Conservation (phyloP, 1,140 invertebrate genomes). For the Pinna nobilis region DNA sequence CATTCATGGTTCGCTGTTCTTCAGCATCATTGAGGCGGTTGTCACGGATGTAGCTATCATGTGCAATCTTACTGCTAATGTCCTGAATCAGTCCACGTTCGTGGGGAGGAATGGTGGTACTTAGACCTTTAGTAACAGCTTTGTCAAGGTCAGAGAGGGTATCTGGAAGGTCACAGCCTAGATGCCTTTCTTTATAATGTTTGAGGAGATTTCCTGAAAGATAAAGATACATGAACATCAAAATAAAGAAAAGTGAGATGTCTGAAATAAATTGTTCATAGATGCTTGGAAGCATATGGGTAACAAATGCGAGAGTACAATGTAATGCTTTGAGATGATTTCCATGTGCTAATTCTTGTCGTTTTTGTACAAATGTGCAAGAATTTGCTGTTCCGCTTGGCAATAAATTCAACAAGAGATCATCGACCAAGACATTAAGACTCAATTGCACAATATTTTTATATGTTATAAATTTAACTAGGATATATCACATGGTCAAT, state of each 20-base stretch:
- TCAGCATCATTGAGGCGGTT: constrained; percentile 31
- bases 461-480: no score
- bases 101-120: constrained; percentile 28
- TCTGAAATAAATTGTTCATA: neutral
- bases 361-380: no score
- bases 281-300: neutral
- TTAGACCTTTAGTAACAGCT: constrained; percentile 48
- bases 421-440: no score
- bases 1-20: neutral
- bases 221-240: constrained; percentile 12
- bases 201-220: constrained; percentile 64
- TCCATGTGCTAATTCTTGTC: no score
- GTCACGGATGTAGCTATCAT: constrained; percentile 15
- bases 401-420: no score
- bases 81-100: constrained; percentile 6
- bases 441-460: no score
- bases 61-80: neutral
- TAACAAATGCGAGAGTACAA: no score
- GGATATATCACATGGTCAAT: no score
- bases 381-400: no score
- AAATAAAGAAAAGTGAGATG: neutral
- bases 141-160: constrained; percentile 54
- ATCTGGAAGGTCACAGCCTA: constrained; percentile 53
- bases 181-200: constrained; percentile 68
- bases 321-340: no score